Percentiles rank a stretch among this genome's conserved stretches.
Evolutionary conservation across 2,888 invertebrate species (phyloP).

Genomic region (Stramonita haemastoma): DNA sequence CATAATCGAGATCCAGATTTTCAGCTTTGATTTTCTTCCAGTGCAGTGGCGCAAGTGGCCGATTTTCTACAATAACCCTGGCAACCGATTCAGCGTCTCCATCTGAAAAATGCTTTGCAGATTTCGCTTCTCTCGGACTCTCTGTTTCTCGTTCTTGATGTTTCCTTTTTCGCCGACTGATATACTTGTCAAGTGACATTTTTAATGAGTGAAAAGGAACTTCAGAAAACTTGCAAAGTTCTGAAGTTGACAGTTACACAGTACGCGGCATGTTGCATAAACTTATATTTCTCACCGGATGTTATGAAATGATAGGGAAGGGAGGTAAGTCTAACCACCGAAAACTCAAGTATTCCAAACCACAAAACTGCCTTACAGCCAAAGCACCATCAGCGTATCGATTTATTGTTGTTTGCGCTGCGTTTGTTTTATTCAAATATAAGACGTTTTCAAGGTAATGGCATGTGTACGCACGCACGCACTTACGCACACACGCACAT

Average conservation of each 20-base stretch:
- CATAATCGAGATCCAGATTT: constrained; percentile 82
- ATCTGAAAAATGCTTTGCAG: neutral
- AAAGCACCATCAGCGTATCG: too few species aligned
- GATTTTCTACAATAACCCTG: neutral
- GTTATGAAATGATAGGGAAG: neutral
- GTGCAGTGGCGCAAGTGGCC: neutral
- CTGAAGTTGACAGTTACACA: too few species aligned
- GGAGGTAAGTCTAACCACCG: neutral
- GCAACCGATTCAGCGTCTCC: neutral
- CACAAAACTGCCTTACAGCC: too few species aligned
- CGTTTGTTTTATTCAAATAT: too few species aligned
- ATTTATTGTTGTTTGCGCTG: too few species aligned
- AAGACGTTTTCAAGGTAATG: too few species aligned
- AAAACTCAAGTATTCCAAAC: too few species aligned
- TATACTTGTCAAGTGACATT: constrained; percentile 40
- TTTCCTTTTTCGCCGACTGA: constrained; percentile 18
- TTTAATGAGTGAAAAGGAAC: neutral
- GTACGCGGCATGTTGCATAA: too few species aligned
- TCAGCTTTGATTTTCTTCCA: constrained; percentile 73
- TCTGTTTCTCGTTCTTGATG: neutral
- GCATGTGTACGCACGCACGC: too few species aligned
- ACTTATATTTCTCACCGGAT: too few species aligned
- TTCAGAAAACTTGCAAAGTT: too few species aligned
- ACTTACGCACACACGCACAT: too few species aligned
- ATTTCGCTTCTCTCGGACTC: neutral